Evolutionary conservation across 2,113 vertebrate species (phyloP).

Genomic region (Arvicanthis niloticus): DNA sequence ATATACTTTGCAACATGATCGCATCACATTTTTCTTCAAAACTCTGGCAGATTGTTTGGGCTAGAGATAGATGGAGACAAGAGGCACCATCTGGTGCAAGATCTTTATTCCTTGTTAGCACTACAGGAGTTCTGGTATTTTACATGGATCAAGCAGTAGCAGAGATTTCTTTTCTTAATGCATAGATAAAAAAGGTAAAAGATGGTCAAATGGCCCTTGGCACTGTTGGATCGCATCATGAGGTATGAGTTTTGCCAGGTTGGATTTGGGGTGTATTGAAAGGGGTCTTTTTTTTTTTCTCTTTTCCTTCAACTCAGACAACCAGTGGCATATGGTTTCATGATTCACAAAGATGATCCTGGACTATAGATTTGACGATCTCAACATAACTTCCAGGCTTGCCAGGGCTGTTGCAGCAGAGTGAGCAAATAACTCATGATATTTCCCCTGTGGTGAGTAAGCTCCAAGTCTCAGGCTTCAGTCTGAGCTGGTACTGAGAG

Average conservation of each 20-base stretch:
- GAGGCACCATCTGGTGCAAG: constrained; percentile 90
- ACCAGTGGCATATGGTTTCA: constrained; percentile 81
- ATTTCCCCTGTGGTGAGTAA: constrained; percentile 82
- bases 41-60: constrained; percentile 92
- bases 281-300: background rate
- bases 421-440: constrained; percentile 78
- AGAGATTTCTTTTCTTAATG: constrained; percentile 60
- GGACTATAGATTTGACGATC: constrained; percentile 82
- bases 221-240: constrained; percentile 4
- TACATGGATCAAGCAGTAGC: constrained; percentile 80
- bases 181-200: constrained; percentile 64
- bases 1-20: constrained; percentile 87
- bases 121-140: constrained; percentile 86
- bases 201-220: constrained; percentile 29
- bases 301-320: constrained; percentile 58
- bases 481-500: constrained; percentile 73
- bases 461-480: constrained; percentile 75
- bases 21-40: constrained; percentile 89
- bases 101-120: constrained; percentile 88
- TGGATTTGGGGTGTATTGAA: background rate
- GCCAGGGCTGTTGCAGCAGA: constrained; percentile 80
- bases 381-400: constrained; percentile 84
- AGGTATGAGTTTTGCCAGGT: constrained; percentile 46
- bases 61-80: constrained; percentile 90
- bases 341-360: constrained; percentile 75